Percentiles rank a stretch among this genome's conserved stretches.
These are phyloP conservation scores for Agelas oroides DNA, from an alignment of 37 sponge, comb jelly and placozoan genomes.

Conservation along the genomic window DNA sequence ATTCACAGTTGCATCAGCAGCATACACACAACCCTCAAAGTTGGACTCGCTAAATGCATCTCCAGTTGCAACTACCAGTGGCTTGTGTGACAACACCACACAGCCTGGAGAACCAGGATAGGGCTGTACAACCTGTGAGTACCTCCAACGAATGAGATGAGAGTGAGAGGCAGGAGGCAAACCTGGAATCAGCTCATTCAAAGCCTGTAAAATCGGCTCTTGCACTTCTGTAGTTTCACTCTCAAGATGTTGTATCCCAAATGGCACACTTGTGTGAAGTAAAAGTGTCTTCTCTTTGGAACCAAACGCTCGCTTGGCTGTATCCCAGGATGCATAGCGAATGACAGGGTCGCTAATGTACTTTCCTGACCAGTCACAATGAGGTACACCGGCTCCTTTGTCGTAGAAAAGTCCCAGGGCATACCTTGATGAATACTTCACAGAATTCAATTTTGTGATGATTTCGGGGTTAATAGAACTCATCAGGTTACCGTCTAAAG, in stretches of 20 bases:
- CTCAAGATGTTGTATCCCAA: conserved; percentile 55
- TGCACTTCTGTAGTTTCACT: conserved; percentile 28
- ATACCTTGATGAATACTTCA: conserved; percentile 66
- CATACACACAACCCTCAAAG: conserved; percentile 61
- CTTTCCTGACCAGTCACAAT: conserved; percentile 50
- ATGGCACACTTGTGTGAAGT: conserved; percentile 64
- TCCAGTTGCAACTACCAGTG: conserved; percentile 68
- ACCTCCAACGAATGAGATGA: conserved; percentile 62
- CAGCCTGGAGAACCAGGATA: conserved; percentile 46
- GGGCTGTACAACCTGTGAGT: conserved; percentile 42
- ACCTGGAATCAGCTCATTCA: conserved; percentile 35
- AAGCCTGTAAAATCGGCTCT: background rate
- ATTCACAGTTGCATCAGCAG: conserved; percentile 33
- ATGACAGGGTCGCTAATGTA: conserved; percentile 57
- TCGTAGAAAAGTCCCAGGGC: conserved; percentile 69
- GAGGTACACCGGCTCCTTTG: background rate
- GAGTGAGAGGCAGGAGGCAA: conserved; percentile 41
- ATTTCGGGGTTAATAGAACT: background rate
- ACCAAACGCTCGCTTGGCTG: background rate
- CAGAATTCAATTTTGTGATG: conserved; percentile 10
- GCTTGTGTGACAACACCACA: conserved; percentile 33
- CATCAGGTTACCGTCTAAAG: conserved; percentile 26
- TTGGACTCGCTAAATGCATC: conserved; percentile 59
- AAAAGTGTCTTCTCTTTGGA: conserved; percentile 15
- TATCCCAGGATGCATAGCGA: conserved; percentile 53